Conservation (phyloP, 2,888 invertebrate genomes). For the Carcina quercana region DNA sequence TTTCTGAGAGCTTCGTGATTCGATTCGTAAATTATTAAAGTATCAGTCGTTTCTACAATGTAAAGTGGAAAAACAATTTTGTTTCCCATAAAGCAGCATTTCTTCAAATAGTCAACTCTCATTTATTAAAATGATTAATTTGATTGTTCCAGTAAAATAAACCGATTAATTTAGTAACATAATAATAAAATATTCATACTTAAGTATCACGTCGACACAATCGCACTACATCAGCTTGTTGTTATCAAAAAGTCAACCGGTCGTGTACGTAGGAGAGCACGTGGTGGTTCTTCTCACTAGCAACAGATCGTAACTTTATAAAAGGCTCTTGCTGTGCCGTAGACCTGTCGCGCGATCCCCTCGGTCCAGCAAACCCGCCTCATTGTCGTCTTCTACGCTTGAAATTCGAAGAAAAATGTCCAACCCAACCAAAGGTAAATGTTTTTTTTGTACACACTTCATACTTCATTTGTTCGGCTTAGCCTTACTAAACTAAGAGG, state of each 20-base stretch:
- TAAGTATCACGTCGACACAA: conserved; percentile 29
- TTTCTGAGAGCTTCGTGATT: too few species aligned
- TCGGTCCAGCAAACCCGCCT: conserved; percentile 30
- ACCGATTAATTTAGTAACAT: too few species aligned
- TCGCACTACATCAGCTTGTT: conserved; percentile 29
- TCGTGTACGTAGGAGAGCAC: conserved; percentile 43
- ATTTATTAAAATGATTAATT: too few species aligned
- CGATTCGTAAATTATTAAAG: too few species aligned
- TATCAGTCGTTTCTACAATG: too few species aligned
- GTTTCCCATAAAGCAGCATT: conserved; percentile 4
- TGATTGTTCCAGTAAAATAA: too few species aligned
- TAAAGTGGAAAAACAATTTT: conserved; percentile 1
- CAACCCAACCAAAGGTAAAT: conserved; percentile 60
- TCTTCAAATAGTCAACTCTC: too few species aligned
- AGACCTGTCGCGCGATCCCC: conserved; percentile 41
- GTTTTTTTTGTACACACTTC: conserved; percentile 26
- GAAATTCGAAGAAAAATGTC: conserved; percentile 43
- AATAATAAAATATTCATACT: too few species aligned
- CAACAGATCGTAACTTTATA: conserved; percentile 53
- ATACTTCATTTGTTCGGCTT: too few species aligned
- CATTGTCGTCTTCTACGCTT: conserved; percentile 16
- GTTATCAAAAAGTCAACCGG: conserved; percentile 48
- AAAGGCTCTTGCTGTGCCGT: conserved; percentile 42
- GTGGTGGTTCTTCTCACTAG: conserved; percentile 40
- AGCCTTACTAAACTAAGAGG: too few species aligned